Conservation (phyloP, 2,888 invertebrate genomes). For the Margaritifera margaritifera region DNA sequence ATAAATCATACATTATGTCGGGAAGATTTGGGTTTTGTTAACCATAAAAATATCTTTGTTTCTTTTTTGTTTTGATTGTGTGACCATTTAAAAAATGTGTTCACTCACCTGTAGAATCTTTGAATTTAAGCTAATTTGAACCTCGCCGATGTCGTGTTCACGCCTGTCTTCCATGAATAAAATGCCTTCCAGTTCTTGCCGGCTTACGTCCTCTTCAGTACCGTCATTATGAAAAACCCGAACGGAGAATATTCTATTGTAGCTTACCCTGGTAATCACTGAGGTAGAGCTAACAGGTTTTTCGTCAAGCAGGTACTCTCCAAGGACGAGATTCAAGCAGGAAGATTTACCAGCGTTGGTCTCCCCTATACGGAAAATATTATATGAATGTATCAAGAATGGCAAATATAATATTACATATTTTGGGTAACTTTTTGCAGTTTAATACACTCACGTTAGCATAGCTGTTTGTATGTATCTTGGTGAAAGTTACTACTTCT, state of each 20-base stretch:
- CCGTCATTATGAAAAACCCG: constrained; percentile 34
- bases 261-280: constrained; percentile 52
- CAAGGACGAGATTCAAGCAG: constrained; percentile 59
- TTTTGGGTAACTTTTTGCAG: too few relatives aligned
- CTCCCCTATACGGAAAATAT: constrained; percentile 47
- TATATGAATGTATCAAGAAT: background rate
- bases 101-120: constrained; percentile 38
- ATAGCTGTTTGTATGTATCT: too few relatives aligned
- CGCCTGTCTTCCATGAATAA: constrained; percentile 34
- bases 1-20: too few relatives aligned
- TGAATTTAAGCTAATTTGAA: constrained; percentile 42
- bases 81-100: too few relatives aligned
- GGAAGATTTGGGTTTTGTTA: too few relatives aligned
- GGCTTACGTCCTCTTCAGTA: constrained; percentile 17
- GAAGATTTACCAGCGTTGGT: constrained; percentile 67
- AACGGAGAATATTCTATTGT: constrained; percentile 33
- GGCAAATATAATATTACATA: too few relatives aligned
- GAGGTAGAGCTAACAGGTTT: constrained; percentile 60
- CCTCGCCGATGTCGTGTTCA: constrained; percentile 41
- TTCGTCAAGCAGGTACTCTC: constrained; percentile 52
- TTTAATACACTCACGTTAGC: too few relatives aligned
- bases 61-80: too few relatives aligned
- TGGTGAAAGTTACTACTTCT: too few relatives aligned
- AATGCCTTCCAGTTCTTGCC: constrained; percentile 23
- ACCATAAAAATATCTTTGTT: too few relatives aligned